phyloP scores from a whole-genome alignment of 64 coral and sea anemone genomes.

The Stylophora pistillata region DNA sequence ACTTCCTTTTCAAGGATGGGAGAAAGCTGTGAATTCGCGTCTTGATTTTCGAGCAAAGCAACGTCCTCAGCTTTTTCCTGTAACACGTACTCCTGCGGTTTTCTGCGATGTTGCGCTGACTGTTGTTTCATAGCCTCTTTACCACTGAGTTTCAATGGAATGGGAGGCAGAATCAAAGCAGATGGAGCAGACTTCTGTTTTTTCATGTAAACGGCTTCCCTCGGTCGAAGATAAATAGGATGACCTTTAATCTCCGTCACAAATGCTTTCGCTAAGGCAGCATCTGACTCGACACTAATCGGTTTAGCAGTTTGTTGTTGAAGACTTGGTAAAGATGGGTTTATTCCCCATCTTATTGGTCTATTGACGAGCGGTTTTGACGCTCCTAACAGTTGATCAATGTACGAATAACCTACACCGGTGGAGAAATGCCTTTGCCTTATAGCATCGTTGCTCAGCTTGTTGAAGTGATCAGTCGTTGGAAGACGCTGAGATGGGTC shows the following conservation, averaged over 20 bases:
- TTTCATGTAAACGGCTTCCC: conserved; percentile 33
- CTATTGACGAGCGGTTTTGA: conserved; percentile 51
- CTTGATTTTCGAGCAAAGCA: neutral
- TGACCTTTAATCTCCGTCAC: conserved; percentile 68
- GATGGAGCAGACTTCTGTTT: neutral
- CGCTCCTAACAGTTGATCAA: conserved; percentile 14
- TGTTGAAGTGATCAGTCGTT: conserved; percentile 20
- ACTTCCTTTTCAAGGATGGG: conserved; percentile 5
- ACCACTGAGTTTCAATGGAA: neutral
- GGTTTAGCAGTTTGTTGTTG: conserved; percentile 14
- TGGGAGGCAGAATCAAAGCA: conserved; percentile 30
- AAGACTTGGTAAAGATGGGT: conserved; percentile 57
- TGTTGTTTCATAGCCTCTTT: neutral
- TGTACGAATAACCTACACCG: conserved; percentile 53
- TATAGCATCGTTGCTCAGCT: conserved; percentile 27
- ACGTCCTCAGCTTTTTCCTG: neutral
- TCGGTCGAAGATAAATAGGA: conserved; percentile 50
- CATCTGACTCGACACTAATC: neutral
- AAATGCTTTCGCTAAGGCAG: conserved; percentile 12
- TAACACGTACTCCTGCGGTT: neutral
- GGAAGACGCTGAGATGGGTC: conserved; percentile 13
- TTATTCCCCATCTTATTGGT: conserved; percentile 62
- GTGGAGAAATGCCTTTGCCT: conserved; percentile 17
- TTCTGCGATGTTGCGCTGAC: neutral
- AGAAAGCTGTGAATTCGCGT: conserved; percentile 9